Base-by-base conservation (phyloP, 2,888 invertebrate genomes). In the Yponomeuta evonymella region DNA sequence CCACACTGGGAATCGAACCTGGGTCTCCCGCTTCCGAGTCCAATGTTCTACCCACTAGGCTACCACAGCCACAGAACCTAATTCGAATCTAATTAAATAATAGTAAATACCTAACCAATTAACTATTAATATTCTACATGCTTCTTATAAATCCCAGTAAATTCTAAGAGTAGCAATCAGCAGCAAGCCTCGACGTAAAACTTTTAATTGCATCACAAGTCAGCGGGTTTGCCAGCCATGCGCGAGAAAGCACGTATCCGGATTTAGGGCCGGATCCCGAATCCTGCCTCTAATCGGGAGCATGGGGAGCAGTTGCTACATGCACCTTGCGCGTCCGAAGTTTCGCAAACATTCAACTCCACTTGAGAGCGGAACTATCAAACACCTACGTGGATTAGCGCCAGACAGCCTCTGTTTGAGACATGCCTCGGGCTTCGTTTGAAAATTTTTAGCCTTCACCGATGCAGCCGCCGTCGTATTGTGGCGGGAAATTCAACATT, bases 361-460 rank as follows among this genome's bases (percentile, higher is more conserved):
- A 89, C 90, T 90, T 91, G 85, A 86, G 84, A 90, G 89, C 87
- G 81, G 86, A 91, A 91, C 90, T 91, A 87, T 79, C 43, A 43
- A 8, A 43, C 43, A 89, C 89, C 90, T 87, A 89, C 88, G 89
- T 89, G 90, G 86, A 83, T 77, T 75, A 82, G 83, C 86, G 89
- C 23, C 23, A 23, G 23, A 89, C 89, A 89, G 89, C 85, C 84
- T 72, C 72, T 71, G 75, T 72, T 67, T 72, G 72, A 75, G 75
- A 76, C 75, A 75, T 77, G 77, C 77, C 74, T 4, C 51, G 15
- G 51, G 51, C 15, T 58, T 58, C 51, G 3, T 43, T 43, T 43
- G 43, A 43, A 43, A 3, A 43, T 43, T 43, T 43, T 43, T 6
- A 1, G 9, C 5, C 8, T 8, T 5, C 33, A 33, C 33, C 33